Evolutionary conservation across 1,140 invertebrate species (phyloP), one percentile per base, ranked within the genome.

Genomic region (Rhopalosiphum maidis): DNA sequence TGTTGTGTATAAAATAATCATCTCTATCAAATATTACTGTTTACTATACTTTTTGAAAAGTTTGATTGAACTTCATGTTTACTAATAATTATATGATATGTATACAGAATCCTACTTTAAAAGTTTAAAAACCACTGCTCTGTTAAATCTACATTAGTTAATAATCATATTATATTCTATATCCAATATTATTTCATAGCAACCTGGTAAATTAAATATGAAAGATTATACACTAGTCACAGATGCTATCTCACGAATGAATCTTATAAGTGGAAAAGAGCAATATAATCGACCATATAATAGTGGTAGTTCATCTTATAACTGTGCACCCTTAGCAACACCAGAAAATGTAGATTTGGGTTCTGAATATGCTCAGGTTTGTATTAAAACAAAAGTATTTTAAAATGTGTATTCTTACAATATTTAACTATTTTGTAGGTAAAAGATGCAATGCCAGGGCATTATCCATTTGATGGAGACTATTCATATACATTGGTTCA

Each of bases 161-260:
- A 37, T 35, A 93, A 91, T 94, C 93, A 95, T 9, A 83, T 37
- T 18, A 37, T 37, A 37, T 83, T 83, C 22, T 83, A 22, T 37
- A 23, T 9, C 35, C 37, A 37, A 43, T 41, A 77, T 77, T 46
- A 46, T 95, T 94, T 94, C 95, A 95, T 95, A 97, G 96, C 97
- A 98, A 96, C 98, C 98, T 18, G 98, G 98, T 90, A 98, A 98
- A 96, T 96, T 98, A 94, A 98, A 98, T 95, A 96, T 98, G 95
- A 98, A 98, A 95, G 98, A 98, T 95, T 98, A 97, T 95, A 97
- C 97, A 43, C 96, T 98, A 95, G 97, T 98, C 30, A 98, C 97
- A 94, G 97, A 98, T 95, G 98, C 97, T n/a, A 97, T 97, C 94
- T 97, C 97, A 68, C 96, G 97, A 94, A 97, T 98, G 96, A 97